Evolutionary conservation across 2,888 invertebrate species (phyloP).

Genomic region (Serrognathus titanus): DNA sequence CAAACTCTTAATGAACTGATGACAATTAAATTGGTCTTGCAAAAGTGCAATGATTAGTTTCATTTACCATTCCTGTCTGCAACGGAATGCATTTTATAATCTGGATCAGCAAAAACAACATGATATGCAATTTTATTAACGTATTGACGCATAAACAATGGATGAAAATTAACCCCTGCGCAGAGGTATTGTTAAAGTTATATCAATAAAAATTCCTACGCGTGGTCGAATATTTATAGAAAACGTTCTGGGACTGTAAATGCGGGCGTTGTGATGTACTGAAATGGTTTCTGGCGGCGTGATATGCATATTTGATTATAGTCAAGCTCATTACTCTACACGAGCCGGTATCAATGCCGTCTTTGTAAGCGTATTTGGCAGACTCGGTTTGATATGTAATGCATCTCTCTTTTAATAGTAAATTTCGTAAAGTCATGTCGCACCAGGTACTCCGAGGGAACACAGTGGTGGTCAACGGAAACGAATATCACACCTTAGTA

Average conservation of each 20-base stretch:
- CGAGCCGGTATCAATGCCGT: constrained; percentile 22
- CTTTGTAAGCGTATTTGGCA: constrained; percentile 26
- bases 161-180: constrained; percentile 25
- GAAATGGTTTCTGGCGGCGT: constrained; percentile 19
- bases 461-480: constrained; percentile 32
- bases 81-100: neutral
- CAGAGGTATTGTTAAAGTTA: constrained; percentile 14
- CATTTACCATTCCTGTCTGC: too few relatives aligned
- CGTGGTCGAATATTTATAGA: constrained; percentile 14
- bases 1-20: too few relatives aligned
- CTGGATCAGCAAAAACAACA: constrained; percentile 1
- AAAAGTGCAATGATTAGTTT: too few relatives aligned
- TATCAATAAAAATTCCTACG: constrained; percentile 20
- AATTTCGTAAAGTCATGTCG: constrained; percentile 17
- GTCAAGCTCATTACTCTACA: constrained; percentile 24
- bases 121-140: neutral
- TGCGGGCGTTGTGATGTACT: constrained; percentile 14
- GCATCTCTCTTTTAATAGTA: constrained; percentile 16
- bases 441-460: constrained; percentile 36
- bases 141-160: constrained; percentile 24
- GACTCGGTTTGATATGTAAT: constrained; percentile 24
- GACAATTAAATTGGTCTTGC: too few relatives aligned
- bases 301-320: constrained; percentile 25
- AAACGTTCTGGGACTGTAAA: constrained; percentile 6
- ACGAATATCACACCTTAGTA: constrained; percentile 60